Evolutionary conservation across 2,113 vertebrate species (phyloP), one percentile per base, ranked within the genome.

Genomic region (Sinocyclocheilus anshuiensis): DNA sequence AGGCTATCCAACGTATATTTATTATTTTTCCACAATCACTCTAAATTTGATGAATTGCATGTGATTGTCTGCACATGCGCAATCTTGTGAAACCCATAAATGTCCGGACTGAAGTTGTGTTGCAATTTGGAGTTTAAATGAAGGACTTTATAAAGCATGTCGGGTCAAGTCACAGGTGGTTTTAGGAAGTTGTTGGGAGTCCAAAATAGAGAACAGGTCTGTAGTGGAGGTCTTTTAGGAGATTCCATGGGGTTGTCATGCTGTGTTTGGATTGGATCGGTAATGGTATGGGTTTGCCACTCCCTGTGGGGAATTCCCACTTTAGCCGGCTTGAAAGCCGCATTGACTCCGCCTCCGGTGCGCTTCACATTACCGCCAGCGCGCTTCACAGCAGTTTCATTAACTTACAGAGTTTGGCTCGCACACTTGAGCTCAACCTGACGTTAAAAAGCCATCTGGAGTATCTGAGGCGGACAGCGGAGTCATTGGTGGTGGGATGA

Each of bases 401-500:
- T 36, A 53, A 20, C 2, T 82, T 8, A 11, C 0, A 0, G 13
- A 77, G n/a, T 15, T 15, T 16, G 57, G 26, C 63, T 50, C 16
- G 45, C 15, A 10, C 12, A 1, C 36, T 59, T 42, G 0, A 61
- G 1, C 20, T 63, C 12, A 42, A 12, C 11, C 33, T 24, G 10
- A 12, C 1, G 1, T 42, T 63, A 45, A 22, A 61, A 22, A 39
- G 6, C 6, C 12, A 15, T 10, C 15, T 55, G 78, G 22, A 81
- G 57, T 65, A 48, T 29, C 4, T 26, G n/a, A 65, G 55, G 76
- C 53, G 26, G 50, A n/a, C 26, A 12, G 33, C 71, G 26, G 45
- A 20, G 50, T 59, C 36, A 29, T 55, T 39, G 75, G 39, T 11
- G 89, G 81, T 93, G 94, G 93, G 86, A 94, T 95, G 95, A 95